Evolutionary conservation across 2,797 vertebrate species (phyloP).

Genomic region (Manis javanica): DNA sequence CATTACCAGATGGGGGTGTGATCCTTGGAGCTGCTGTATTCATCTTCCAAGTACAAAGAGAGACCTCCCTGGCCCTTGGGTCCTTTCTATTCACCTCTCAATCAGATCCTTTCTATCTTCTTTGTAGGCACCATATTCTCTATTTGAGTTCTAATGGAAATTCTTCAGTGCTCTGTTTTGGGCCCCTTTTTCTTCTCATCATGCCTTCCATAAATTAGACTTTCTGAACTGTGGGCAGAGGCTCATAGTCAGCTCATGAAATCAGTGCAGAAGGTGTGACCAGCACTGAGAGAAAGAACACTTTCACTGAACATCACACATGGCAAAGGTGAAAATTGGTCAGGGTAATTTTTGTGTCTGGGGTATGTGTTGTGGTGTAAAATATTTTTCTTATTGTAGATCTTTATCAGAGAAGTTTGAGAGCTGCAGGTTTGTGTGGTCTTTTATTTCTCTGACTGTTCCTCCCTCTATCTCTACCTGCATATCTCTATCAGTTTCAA

Average conservation of each 20-base stretch:
- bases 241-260: neutral
- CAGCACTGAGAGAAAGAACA: neutral
- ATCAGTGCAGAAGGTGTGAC: neutral
- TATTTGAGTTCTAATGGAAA: neutral
- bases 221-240: neutral
- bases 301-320: neutral
- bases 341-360: neutral
- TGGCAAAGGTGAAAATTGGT: neutral
- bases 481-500: neutral
- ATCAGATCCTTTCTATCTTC: neutral
- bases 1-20: neutral
- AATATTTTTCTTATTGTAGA: neutral
- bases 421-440: neutral
- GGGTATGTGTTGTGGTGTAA: neutral
- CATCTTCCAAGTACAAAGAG: neutral
- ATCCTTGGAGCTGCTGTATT: neutral
- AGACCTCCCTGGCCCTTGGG: neutral
- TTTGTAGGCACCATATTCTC: neutral
- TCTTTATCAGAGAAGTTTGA: neutral
- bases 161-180: neutral
- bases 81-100: neutral
- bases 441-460: neutral
- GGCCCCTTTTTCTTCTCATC: neutral
- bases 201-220: neutral
- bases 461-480: neutral